Conservation (phyloP, 1,140 invertebrate genomes). For the Conus ventricosus region DNA sequence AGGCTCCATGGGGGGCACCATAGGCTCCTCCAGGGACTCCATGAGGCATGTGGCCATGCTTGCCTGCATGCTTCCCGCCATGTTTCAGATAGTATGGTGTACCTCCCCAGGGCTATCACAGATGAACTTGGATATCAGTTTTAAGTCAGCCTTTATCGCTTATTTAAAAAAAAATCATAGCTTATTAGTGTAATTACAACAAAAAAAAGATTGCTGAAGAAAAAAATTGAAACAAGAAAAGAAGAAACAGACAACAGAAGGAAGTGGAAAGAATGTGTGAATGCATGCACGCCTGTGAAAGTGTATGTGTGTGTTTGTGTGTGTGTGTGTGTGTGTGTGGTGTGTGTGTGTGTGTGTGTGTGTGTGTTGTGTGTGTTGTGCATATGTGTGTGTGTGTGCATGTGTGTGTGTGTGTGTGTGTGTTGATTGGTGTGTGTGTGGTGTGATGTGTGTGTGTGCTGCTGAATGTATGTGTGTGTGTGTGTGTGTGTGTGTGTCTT, state of each 20-base stretch:
- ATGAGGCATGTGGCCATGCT: constrained; percentile 6
- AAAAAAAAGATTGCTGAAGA: neutral
- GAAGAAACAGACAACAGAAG: constrained; percentile 10
- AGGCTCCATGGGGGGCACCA: neutral
- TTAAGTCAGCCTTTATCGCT: no score
- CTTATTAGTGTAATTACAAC: neutral
- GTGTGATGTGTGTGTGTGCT: no score
- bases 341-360: no score
- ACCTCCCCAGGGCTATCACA: constrained; percentile 15
- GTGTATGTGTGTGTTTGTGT: no score
- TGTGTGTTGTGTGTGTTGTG: no score
- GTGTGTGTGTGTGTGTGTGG: no score
- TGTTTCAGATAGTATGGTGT: neutral
- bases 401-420: no score
- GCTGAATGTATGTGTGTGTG: no score
- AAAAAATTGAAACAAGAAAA: neutral
- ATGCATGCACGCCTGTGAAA: neutral
- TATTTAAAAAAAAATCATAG: no score
- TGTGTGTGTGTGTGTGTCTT: no score
- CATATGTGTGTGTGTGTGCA: no score
- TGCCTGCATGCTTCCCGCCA: neutral
- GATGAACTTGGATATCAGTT: neutral
- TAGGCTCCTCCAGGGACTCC: neutral
- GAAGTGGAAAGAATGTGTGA: constrained; percentile 39
- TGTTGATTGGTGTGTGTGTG: no score